Evolutionary conservation across 2,888 invertebrate genomes (phyloP), one percentile per base, ranked within the genome.

Genomic region (Cyrtodaria siliqua): DNA sequence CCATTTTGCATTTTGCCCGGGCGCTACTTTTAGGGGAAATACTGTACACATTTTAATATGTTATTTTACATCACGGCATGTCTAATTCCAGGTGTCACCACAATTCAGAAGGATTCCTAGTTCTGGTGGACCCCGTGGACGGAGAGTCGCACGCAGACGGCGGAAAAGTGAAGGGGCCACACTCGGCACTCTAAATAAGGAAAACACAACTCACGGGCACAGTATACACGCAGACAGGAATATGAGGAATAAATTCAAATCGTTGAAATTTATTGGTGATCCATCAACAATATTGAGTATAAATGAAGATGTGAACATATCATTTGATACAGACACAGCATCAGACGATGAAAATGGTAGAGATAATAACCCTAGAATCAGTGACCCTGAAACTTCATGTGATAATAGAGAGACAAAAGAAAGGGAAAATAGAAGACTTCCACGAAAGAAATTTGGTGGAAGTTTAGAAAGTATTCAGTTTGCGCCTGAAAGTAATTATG

Each of bases 201-300:
- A 74, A 56, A 73, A 70, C 38, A 71, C 75, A 9, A 50, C 47
- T 14, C 50, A 61, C 23, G 42, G 53, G 6, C 38, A 42, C 18
- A 18, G 53, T 18, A n/a, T 20, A 2, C 44, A 59, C 16, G 27
- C 38, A n/a, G 20, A 42, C 9, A 44, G 63, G n/a, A 24, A 50
- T 14, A 50, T 16, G 12, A 49, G 52, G 40, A 66, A 40, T 16
- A 83, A 83, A 64, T 84, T 70, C 66, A 75, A 68, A 53, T 68
- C 81, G 8, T 64, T 86, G 27, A 77, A 75, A 50, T 86, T 86
- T 78, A 27, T 80, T 38, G 82, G 78, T 33, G 83, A 84, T 29
- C 64, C 68, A n/a, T 72, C 78, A 29, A 57, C 62, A 16, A 42
- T 62, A 16, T 44, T 42, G 14, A 82, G 82, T 55, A 42, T 82